A percentile compares a stretch with the other conserved stretches of the same genome.
Evolutionary conservation across 1,140 invertebrate genomes (phyloP).

Genomic region (Drosophila persimilis): DNA sequence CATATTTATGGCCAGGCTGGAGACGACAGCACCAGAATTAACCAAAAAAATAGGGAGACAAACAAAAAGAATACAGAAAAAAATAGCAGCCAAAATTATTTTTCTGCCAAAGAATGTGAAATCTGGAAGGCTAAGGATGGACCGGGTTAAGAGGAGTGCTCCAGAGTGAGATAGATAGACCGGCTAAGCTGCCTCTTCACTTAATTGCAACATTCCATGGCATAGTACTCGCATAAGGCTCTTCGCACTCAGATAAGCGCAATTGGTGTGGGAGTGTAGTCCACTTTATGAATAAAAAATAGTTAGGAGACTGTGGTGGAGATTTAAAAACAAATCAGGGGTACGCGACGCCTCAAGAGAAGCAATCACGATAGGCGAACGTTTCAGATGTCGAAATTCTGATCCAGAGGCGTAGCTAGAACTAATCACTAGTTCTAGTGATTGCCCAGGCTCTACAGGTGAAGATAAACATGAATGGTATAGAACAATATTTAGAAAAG

Average conservation of each 20-base stretch:
- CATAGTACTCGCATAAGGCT: conserved; percentile 16
- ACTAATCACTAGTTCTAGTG: no score
- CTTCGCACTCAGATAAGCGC: conserved; percentile 47
- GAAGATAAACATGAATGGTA: no score
- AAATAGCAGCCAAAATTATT: conserved; percentile 21
- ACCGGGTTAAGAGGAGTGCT: not conserved
- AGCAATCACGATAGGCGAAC: no score
- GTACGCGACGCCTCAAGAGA: no score
- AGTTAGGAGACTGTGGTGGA: not conserved
- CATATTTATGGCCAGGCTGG: conserved; percentile 52
- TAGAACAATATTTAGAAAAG: no score
- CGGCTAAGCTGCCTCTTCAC: conserved; percentile 54
- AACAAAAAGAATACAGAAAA: conserved; percentile 10
- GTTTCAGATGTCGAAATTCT: no score
- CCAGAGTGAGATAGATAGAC: conserved; percentile 16
- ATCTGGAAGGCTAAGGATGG: not conserved
- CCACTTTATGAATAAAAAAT: not conserved
- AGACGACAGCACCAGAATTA: conserved; percentile 43
- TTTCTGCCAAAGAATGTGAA: conserved; percentile 27
- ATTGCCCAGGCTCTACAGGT: no score
- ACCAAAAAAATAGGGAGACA: conserved; percentile 9
- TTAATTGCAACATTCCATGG: conserved; percentile 54
- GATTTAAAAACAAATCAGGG: no score
- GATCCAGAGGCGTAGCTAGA: no score
- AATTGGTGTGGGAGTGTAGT: conserved; percentile 17